Percentiles rank a stretch among this genome's conserved stretches.
phyloP scores from a whole-genome alignment of 1,140 invertebrate genomes.

The Penaeus chinensis region DNA sequence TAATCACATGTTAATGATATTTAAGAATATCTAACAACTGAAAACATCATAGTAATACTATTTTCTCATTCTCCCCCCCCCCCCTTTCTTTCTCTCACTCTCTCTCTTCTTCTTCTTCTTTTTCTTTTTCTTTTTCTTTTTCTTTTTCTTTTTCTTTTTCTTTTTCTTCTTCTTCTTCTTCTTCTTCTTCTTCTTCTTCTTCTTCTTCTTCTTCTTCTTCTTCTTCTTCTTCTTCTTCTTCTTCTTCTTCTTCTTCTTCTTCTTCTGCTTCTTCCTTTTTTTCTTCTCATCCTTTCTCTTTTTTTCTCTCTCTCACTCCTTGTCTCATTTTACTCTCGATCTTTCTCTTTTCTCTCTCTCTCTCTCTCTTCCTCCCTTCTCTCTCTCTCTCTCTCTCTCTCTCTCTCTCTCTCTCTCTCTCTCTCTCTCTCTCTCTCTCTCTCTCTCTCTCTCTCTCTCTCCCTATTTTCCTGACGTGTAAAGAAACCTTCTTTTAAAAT shows the following conservation, averaged over 20 bases:
- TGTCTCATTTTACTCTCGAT: background rate
- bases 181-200: constrained; percentile 10
- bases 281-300: background rate
- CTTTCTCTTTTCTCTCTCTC: background rate
- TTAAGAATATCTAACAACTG: too few relatives aligned
- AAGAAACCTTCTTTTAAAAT: background rate
- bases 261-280: background rate
- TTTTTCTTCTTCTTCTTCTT: constrained; percentile 10
- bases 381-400: too few relatives aligned
- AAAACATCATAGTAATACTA: too few relatives aligned
- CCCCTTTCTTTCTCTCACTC: too few relatives aligned
- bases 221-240: constrained; percentile 10
- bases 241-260: constrained; percentile 10
- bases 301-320: background rate
- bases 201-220: constrained; percentile 10
- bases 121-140: constrained; percentile 11
- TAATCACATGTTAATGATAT: too few relatives aligned
- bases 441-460: background rate
- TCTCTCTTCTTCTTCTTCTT: background rate
- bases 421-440: too few relatives aligned
- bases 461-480: too few relatives aligned
- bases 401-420: too few relatives aligned
- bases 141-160: constrained; percentile 10
- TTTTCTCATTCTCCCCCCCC: too few relatives aligned
- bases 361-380: background rate